Evolutionary conservation across 2,113 vertebrate genomes (phyloP).

Genomic region (Calidris pugnax): DNA sequence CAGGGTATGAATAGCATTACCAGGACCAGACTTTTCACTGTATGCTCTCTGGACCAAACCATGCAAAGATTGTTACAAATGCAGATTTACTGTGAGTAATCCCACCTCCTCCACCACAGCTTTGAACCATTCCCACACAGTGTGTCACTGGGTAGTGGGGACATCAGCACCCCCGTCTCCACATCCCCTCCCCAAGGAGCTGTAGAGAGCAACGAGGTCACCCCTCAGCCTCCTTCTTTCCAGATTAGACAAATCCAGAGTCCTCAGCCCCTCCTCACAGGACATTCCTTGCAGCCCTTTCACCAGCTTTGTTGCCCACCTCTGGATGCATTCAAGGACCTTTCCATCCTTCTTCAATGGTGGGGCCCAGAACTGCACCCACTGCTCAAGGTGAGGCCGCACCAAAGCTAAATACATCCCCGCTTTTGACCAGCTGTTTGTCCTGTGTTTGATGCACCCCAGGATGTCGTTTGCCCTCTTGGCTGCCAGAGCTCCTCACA

Average conservation of each 20-base stretch:
- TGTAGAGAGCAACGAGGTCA: neutral
- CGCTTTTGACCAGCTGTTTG: neutral
- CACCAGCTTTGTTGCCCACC: neutral
- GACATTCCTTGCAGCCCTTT: neutral
- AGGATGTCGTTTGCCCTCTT: neutral
- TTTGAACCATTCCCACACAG: accelerated
- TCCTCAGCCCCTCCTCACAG: neutral
- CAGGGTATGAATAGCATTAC: neutral
- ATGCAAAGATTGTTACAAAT: neutral
- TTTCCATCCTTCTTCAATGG: neutral
- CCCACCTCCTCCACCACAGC: accelerated
- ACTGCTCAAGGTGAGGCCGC: neutral
- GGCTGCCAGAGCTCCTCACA: neutral
- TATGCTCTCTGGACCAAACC: neutral
- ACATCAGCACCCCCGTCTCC: neutral
- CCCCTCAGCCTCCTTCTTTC: neutral
- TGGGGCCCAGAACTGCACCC: neutral
- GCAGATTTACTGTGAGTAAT: neutral
- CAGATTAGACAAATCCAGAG: neutral
- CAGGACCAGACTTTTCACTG: neutral
- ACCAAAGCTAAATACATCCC: neutral
- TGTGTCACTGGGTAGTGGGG: accelerated
- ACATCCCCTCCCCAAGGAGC: neutral
- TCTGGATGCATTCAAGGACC: neutral
- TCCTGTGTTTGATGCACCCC: neutral